Evolutionary conservation across 2,113 vertebrate genomes (phyloP).

Genomic region (Dromaius novaehollandiae): DNA sequence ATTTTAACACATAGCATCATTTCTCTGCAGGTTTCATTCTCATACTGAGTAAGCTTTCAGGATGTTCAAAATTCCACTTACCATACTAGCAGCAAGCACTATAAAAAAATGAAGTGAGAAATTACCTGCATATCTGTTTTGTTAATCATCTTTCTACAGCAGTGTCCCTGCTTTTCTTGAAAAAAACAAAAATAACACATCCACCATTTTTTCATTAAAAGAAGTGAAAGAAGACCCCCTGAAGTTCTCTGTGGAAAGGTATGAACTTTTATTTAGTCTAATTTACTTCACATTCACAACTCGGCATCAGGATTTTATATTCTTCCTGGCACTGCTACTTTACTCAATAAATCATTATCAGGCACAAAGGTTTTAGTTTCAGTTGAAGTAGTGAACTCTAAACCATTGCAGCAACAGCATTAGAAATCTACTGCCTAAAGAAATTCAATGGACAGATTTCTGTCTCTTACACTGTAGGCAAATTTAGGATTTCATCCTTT

Average conservation of each 20-base stretch:
- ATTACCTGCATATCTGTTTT: background rate
- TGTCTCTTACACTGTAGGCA: conserved; percentile 35
- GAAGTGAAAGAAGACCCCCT: background rate
- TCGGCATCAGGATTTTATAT: conserved; percentile 26
- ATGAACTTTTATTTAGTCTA: conserved; percentile 67
- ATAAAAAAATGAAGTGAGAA: background rate
- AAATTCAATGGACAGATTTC: conserved; percentile 23
- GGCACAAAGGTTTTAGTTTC: conserved; percentile 73
- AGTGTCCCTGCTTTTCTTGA: background rate
- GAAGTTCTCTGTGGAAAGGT: background rate
- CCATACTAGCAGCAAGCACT: background rate
- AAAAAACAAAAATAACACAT: background rate
- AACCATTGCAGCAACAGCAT: conserved; percentile 41
- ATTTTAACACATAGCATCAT: background rate
- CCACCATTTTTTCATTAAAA: background rate
- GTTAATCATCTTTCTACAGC: background rate
- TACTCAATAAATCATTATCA: conserved; percentile 46
- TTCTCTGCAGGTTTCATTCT: background rate
- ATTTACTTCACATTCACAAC: conserved; percentile 71
- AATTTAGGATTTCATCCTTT: background rate
- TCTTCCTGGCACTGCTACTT: conserved; percentile 39
- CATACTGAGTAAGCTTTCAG: background rate
- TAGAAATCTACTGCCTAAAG: conserved; percentile 42
- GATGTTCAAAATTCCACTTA: background rate
- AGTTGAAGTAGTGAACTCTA: conserved; percentile 40